Evolutionary conservation across 1,140 invertebrate genomes (phyloP), one percentile per base, ranked within the genome.

Genomic region (Eriocheir sinensis): DNA sequence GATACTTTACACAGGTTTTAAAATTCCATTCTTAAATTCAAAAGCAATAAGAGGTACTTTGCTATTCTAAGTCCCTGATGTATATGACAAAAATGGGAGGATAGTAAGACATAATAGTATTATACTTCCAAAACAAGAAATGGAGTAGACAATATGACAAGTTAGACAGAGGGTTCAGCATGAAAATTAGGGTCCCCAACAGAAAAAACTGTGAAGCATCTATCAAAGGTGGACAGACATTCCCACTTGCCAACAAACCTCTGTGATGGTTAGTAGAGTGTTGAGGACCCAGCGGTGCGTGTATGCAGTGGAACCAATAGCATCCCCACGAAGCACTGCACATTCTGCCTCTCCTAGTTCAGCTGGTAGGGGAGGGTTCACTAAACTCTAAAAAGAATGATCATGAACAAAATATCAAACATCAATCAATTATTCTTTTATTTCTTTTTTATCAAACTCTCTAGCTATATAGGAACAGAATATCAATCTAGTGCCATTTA

Each of bases 261-360:
- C 44, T 41, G 95, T 95, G 36, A 95, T 95, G 41, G 88, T 93
- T 0, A 93, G 53, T 27, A 95, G 89, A 32, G 91, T 93, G 32
- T 95, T 93, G 9, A 95, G 79, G 34, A 95, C 92, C 95, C 95
- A 95, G 60, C 95, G 86, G 21, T 95, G 95, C 21, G 95, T 95
- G 72, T 95, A 95, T 4, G 92, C 41, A 3, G 95, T 95, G 44
- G 81, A 81, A 12, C 95, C 95, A 91, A 95, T 95, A n/a, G 95
- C 95, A 79, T 95, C 95, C 15, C 95, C 95, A 38, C 95, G 92
- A 27, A 95, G 88, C 40, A 95, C 32, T 0, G 92, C 95, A 91
- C 89, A 93, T 30, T 93, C 95, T 60, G 88, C 92, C 48, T 95
- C 92, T 17, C 53, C 92, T 4, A 95, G 80, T 53, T 93, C 92